Percentiles rank a stretch among this genome's conserved stretches.
Conservation (phyloP, 2,113 vertebrate genomes). For the Azemiops feae region DNA sequence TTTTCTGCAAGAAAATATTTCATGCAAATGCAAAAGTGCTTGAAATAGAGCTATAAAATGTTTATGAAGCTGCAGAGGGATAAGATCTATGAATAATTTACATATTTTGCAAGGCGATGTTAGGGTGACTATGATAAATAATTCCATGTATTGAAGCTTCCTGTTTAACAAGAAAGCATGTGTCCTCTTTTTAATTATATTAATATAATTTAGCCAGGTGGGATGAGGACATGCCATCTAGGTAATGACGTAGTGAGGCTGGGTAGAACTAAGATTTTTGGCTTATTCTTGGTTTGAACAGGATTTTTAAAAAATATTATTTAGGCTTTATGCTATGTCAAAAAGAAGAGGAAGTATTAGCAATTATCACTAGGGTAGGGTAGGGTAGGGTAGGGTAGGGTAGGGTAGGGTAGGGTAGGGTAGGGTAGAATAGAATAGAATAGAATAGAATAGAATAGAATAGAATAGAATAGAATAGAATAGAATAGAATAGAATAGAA, state of each 20-base stretch:
- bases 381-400: too few species aligned
- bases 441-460: too few species aligned
- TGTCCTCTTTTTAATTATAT: background rate
- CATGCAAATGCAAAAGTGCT: conserved; percentile 7
- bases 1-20: background rate
- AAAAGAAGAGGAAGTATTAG: background rate
- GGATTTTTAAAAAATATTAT: background rate
- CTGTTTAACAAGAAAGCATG: background rate
- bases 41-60: background rate
- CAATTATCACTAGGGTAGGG: background rate
- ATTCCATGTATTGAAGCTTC: background rate
- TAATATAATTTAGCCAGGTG: background rate
- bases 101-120: background rate
- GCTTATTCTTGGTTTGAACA: background rate
- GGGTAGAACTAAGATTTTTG: background rate
- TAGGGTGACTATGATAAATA: conserved; percentile 10
- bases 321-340: background rate
- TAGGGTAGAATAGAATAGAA: too few species aligned
- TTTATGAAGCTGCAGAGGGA: conserved; percentile 26
- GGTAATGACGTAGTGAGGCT: background rate
- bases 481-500: too few species aligned
- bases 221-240: background rate
- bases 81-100: conserved; percentile 11
- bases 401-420: too few species aligned
- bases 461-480: too few species aligned